Evolutionary conservation across 2,888 invertebrate species (phyloP).

Genomic region (Cetonia aurata): DNA sequence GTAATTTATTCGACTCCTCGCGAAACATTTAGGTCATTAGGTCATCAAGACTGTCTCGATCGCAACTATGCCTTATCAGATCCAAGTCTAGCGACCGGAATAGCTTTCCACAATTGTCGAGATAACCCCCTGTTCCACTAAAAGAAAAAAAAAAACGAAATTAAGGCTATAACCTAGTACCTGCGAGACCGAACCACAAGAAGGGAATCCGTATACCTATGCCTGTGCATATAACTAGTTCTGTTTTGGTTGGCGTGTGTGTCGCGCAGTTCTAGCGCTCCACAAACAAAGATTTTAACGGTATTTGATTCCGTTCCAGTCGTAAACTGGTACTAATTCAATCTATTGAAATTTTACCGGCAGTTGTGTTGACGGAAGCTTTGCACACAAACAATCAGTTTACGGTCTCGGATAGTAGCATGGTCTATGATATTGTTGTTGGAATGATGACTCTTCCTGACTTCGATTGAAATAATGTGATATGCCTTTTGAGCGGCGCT

Average conservation of each 20-base stretch:
- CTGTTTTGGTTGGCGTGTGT: conserved; percentile 32
- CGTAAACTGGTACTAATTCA: conserved; percentile 48
- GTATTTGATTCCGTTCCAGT: conserved; percentile 39
- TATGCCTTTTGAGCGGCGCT: conserved; percentile 38
- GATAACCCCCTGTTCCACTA: conserved; percentile 15
- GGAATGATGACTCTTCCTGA: neutral
- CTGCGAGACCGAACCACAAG: neutral
- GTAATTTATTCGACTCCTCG: conserved; percentile 17
- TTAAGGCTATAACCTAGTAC: conserved; percentile 32
- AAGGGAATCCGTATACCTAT: conserved; percentile 20
- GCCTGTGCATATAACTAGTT: neutral
- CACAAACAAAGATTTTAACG: conserved; percentile 30
- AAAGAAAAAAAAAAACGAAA: conserved; percentile 26
- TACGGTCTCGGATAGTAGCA: neutral
- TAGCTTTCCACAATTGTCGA: conserved; percentile 36
- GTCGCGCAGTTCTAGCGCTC: conserved; percentile 6
- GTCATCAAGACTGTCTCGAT: conserved; percentile 27
- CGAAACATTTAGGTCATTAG: conserved; percentile 28
- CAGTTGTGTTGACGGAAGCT: conserved; percentile 13
- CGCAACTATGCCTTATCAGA: conserved; percentile 23
- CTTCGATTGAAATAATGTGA: conserved; percentile 27
- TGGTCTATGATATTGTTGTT: neutral
- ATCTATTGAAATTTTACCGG: conserved; percentile 42
- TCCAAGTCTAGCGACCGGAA: conserved; percentile 10
- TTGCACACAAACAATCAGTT: conserved; percentile 9